Base-by-base conservation (phyloP, 2,113 vertebrate species). In the Forbesichthys papilliferus region DNA sequence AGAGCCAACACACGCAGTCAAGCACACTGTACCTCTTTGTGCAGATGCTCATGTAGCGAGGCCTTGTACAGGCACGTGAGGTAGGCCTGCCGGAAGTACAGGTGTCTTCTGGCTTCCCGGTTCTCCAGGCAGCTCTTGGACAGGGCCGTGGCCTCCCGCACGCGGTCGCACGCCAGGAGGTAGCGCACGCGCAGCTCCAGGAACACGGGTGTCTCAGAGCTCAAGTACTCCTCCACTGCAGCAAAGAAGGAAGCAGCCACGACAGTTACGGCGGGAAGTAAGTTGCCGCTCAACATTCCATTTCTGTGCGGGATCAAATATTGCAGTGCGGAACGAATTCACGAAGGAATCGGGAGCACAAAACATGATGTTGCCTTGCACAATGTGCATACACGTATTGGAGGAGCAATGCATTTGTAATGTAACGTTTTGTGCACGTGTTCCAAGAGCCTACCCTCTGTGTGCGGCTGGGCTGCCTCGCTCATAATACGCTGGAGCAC, bases 1-100 rank as follows among this genome's bases (percentile, higher is more conserved):
- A 6, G 36, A 8, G 36, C 36, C 1, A 42, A 42, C 36, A 42
- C 1, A 42, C 36, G 52, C 42, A n/a, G 3, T 12, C 13, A 33
- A 18, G 0, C n/a, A 4, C 16, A 0, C 54, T 79, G 64, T 61
- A 99, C 98, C 95, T 98, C 95, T 66, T 92, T 95, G 74, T 95
- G 92, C 70, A 99, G 91, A 75, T 93, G 91, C 80, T 98, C 96
- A 77, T 96, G 93, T 73, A 95, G 86, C 46, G 95, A 95, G 82
- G 95, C 93, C 90, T 96, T 98, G 89, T 93, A 95, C 64, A 99
- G 93, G 92, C 96, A 98, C 75, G 92, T 95, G 86, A 99, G 95
- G 92, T 97, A 95, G 66, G 95, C 97, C 93, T 98, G 97, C 91
- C 96, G 96, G 87, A 98, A 98, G 91, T 94, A 99, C 67, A 98